Evolutionary conservation across 2,797 vertebrate species (phyloP), one percentile per base, ranked within the genome.

Genomic region (Coreius guichenoti): DNA sequence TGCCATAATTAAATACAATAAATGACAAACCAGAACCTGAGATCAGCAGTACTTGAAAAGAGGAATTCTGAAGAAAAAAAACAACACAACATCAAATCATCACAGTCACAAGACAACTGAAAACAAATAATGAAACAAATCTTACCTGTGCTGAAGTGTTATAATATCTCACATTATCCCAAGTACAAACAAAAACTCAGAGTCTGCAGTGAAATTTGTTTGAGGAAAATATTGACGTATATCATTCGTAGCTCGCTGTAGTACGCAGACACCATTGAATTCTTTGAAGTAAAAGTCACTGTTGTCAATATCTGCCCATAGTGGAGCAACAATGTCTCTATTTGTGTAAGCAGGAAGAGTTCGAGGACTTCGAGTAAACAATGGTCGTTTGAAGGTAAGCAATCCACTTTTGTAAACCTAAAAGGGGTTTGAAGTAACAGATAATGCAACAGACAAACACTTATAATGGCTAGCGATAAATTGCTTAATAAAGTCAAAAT

Each of bases 261-360:
- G 61, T 23, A 82, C 2, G 19, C 65, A 47, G 7, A 4, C 47
- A 9, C 21, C 1, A 0, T 1, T 14, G 36, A 33, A 51, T 45
- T 76, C 14, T 13, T 36, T 7, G 1, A 58, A 7, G 61, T 47
- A 81, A 33, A 21, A 1, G 0, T 33, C 23, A 9, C 54, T 19
- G 13, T 2, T 26, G 1, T 56, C 16, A 51, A 86, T 31, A 7
- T 79, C 23, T 26, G 74, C 73, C 86, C 86, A 86, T 14, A 86
- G 26, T 17, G 74, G 74, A 43, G 80, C 74, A n/a, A 86, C 61
- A 17, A 79, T 56, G 33, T 86, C 81, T 17, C 0, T 0, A 31
- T 21, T 1, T 29, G 56, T 16, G 21, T 72, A 45, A 43, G 69
- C n/a, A 0, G 77, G 77, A 79, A 79, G 0, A 23, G 56, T 21